Evolutionary conservation across 2,888 invertebrate genomes (phyloP).

Genomic region (Amphipyra tragopoginis): DNA sequence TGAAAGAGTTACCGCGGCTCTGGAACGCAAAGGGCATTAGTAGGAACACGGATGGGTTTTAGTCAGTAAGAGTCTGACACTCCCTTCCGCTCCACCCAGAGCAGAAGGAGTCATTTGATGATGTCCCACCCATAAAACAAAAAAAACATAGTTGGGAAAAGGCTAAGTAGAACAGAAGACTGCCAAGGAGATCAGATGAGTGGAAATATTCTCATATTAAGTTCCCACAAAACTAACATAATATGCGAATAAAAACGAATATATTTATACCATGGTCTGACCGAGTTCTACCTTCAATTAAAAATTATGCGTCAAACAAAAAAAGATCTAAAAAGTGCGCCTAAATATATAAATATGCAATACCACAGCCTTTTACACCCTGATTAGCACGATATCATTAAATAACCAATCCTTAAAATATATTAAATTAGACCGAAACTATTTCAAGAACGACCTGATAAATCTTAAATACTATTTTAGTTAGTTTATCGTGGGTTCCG

Average conservation of each 20-base stretch:
- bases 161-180: no score
- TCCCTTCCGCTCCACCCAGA: no score
- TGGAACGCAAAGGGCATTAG: no score
- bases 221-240: not conserved
- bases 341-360: slow-evolving; percentile 42
- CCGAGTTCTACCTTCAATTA: slow-evolving; percentile 29
- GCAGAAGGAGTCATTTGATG: no score
- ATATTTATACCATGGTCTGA: slow-evolving; percentile 17
- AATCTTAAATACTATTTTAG: not conserved
- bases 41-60: no score
- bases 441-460: slow-evolving; percentile 38
- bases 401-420: slow-evolving; percentile 43
- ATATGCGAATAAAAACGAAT: slow-evolving; percentile 1
- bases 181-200: no score
- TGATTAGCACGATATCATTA: slow-evolving; percentile 44
- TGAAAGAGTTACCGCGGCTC: no score
- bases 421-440: slow-evolving; percentile 36
- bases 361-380: slow-evolving; percentile 49
- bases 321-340: slow-evolving; percentile 25
- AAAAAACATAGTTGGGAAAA: no score
- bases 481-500: no score
- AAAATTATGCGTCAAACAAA: slow-evolving; percentile 25
- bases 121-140: no score
- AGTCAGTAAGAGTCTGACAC: no score
- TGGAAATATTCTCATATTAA: not conserved